Conservation (phyloP, 2,888 invertebrate genomes). For the Rhogogaster chlorosoma region DNA sequence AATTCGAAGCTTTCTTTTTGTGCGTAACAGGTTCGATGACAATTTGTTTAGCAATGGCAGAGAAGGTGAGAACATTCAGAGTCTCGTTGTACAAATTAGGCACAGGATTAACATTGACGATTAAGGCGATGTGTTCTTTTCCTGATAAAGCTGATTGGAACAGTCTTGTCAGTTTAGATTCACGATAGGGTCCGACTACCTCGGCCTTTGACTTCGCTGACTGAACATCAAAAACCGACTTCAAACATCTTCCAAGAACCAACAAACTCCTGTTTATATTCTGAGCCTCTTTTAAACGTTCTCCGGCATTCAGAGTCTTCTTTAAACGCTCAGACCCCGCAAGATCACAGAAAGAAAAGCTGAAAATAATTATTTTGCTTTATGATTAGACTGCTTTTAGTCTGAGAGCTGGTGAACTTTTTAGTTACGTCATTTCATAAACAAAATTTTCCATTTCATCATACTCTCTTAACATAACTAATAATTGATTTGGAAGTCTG, state of each 20-base stretch:
- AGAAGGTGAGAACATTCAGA: constrained; percentile 90
- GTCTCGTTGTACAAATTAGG: constrained; percentile 91
- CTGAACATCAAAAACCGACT: constrained; percentile 80
- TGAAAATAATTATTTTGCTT: constrained; percentile 76
- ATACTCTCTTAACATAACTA: too few species aligned
- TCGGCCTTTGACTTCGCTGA: constrained; percentile 67
- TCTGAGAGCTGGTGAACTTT: too few species aligned
- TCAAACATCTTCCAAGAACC: constrained; percentile 91
- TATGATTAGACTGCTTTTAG: background rate
- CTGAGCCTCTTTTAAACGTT: constrained; percentile 91
- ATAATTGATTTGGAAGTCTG: too few species aligned
- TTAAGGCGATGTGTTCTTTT: constrained; percentile 87
- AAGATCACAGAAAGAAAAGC: constrained; percentile 90
- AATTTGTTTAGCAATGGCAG: constrained; percentile 89
- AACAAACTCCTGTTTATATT: constrained; percentile 94
- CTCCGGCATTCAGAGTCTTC: constrained; percentile 90
- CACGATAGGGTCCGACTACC: constrained; percentile 83
- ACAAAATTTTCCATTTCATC: too few species aligned
- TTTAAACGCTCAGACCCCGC: constrained; percentile 94
- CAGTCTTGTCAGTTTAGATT: constrained; percentile 93
- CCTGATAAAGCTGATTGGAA: constrained; percentile 91
- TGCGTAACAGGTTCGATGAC: constrained; percentile 66
- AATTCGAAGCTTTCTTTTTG: constrained; percentile 60
- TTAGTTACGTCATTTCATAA: too few species aligned
- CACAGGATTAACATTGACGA: constrained; percentile 92